These are phyloP conservation scores for Megaceryle maxima DNA, from an alignment of 2,113 vertebrate genomes.

Conservation along the genomic window DNA sequence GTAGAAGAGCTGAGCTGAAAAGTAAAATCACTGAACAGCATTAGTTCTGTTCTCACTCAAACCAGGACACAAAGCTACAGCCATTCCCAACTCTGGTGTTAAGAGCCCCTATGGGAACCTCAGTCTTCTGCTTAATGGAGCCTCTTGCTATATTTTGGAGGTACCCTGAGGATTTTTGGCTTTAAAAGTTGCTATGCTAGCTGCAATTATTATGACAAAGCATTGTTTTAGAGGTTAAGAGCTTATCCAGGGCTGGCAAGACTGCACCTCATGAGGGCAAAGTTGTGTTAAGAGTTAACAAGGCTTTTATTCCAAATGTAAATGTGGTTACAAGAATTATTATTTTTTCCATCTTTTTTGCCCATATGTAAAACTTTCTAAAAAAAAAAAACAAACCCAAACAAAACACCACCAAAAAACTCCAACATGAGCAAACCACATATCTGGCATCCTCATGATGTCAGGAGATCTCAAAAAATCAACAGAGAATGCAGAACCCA, in stretches of 20 bases:
- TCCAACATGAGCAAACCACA: slow-evolving; percentile 38
- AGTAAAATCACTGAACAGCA: no score
- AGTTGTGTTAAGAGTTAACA: slow-evolving; percentile 62
- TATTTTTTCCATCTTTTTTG: slow-evolving; percentile 60
- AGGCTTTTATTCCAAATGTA: slow-evolving; percentile 56
- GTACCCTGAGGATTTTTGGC: slow-evolving; percentile 23
- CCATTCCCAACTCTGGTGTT: rapidly evolving
- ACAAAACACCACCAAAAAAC: neutral
- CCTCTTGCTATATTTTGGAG: slow-evolving; percentile 19
- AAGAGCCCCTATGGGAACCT: neutral
- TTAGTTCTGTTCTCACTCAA: no score
- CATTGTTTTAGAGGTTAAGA: slow-evolving; percentile 42
- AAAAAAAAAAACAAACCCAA: neutral
- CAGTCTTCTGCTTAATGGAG: neutral
- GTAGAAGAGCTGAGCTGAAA: no score
- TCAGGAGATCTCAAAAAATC: slow-evolving; percentile 53
- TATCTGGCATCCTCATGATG: slow-evolving; percentile 56
- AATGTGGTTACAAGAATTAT: slow-evolving; percentile 19
- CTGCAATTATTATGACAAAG: slow-evolving; percentile 34
- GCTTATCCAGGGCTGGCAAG: slow-evolving; percentile 27
- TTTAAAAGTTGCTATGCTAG: slow-evolving; percentile 27
- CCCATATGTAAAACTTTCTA: slow-evolving; percentile 39
- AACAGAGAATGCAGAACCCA: neutral
- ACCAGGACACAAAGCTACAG: neutral
- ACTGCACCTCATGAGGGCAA: slow-evolving; percentile 5